Evolutionary conservation across 53 echinoderm and acorn worm species (phyloP), one percentile per base, ranked within the genome.

Genomic region (Pentamera pediparva): DNA sequence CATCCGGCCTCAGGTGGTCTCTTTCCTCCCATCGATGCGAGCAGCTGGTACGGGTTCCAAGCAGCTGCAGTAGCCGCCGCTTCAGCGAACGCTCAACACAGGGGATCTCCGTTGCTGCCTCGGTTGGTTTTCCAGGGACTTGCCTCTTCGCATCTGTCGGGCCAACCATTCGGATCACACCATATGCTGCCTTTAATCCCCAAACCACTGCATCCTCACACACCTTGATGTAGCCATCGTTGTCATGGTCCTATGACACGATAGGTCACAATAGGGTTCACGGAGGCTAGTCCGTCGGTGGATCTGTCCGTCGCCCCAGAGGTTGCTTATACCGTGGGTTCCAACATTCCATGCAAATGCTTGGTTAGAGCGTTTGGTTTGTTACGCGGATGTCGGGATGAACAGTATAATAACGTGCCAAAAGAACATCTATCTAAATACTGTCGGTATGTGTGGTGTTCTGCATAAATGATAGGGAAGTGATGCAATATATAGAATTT

Each of bases 101-200:
- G 96, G 35, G 47, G 47, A 10, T 38, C 71, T 6, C 90, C 96
- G 15, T 84, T 95, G 36, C 87, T 95, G 10, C 91, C 96, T 17
- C 78, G 96, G 29, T 77, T 95, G 3, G 91, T 91, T 39, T 77
- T 94, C 3, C 94, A 94, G 77, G 94, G 94, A 18, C 80, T 94
- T 3, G 87, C 90, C 45, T 70, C 71, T 2, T 90, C 91, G 57
- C 96, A 95, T 39, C 79, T 96, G 19, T 84, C 85, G 37, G 73
- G 73, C 8, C 73, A 72, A 72, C 32, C 55, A 32, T 49, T 49
- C 6, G 32, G 20, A 20, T 50, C 50, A n/a, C 52, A 49, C 49
- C 70, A 70, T 70, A 90, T 91, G 36, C 48, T 91, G 37, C 91
- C 96, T 20, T 79, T 94, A 39, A 78, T 90, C 2, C 94, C 94